A percentile compares a stretch with the other conserved stretches of the same genome.
These are phyloP conservation scores for pig (Sus scrofa) DNA, from an alignment of 2,113 vertebrate species.

Conservation along the genomic window DNA sequence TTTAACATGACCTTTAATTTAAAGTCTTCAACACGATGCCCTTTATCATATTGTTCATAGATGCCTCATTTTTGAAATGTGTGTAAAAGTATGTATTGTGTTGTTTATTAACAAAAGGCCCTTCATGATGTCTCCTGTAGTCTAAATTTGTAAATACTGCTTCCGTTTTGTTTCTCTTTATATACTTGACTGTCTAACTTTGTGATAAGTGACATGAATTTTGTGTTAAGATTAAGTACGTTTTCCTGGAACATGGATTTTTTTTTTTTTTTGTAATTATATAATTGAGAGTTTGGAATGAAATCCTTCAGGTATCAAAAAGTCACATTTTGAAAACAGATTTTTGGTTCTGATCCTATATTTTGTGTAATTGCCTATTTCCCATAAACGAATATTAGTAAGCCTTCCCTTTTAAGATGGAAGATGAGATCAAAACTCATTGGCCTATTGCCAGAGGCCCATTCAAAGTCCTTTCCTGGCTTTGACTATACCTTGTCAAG, in stretches of 20 bases:
- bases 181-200: conserved; percentile 82
- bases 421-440: background rate
- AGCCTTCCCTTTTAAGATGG: background rate
- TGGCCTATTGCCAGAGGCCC: background rate
- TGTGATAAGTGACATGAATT: conserved; percentile 81
- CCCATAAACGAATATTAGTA: conserved; percentile 28
- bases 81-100: conserved; percentile 68
- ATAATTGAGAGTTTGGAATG: conserved; percentile 79
- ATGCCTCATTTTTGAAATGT: conserved; percentile 82
- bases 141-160: conserved; percentile 86
- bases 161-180: conserved; percentile 73
- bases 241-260: conserved; percentile 75
- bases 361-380: conserved; percentile 65
- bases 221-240: conserved; percentile 77
- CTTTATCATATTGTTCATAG: conserved; percentile 74
- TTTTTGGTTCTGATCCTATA: conserved; percentile 60
- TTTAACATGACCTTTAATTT: conserved; percentile 60
- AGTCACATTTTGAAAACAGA: conserved; percentile 76
- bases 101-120: conserved; percentile 66
- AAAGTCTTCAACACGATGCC: conserved; percentile 9
- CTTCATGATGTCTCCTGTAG: conserved; percentile 74
- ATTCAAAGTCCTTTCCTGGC: background rate
- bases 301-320: conserved; percentile 77
- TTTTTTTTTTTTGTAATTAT: conserved; percentile 81
- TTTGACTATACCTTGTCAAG: background rate